These are phyloP conservation scores for Mus musculus DNA, from an alignment of 2,113 vertebrate species.

Conservation along the genomic window DNA sequence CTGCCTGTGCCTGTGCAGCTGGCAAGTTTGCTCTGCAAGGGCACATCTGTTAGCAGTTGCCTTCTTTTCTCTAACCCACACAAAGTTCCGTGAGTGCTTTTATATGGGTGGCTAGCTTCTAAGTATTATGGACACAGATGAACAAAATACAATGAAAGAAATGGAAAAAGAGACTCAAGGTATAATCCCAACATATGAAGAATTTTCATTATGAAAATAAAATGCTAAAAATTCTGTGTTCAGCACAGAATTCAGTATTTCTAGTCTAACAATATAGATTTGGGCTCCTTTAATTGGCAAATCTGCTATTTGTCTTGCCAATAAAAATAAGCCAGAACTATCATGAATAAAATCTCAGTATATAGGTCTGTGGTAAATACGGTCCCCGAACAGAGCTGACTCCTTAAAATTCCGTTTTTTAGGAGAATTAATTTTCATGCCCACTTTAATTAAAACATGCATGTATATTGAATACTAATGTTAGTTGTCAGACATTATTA, in stretches of 20 bases:
- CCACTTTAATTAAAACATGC: background rate
- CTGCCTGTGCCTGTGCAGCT: background rate
- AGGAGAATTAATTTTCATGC: background rate
- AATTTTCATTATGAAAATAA: background rate
- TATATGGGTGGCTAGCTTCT: background rate
- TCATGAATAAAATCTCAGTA: background rate
- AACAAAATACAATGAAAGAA: background rate
- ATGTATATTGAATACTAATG: background rate
- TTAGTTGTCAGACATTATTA: background rate
- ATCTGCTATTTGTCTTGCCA: background rate
- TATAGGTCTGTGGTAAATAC: background rate
- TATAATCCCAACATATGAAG: background rate
- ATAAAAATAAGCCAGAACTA: background rate
- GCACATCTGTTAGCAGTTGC: too few relatives aligned
- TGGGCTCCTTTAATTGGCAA: conserved; percentile 23
- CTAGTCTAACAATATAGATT: background rate
- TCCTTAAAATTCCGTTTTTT: background rate
- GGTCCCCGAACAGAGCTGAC: background rate
- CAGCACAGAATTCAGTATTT: background rate
- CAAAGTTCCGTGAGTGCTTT: background rate
- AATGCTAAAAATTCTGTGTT: background rate
- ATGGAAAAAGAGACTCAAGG: background rate
- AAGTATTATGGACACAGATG: background rate
- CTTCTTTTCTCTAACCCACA: background rate
- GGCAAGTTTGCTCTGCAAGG: too few relatives aligned